These are phyloP conservation scores for Polylopha cassiicola DNA, from an alignment of 2,888 invertebrate genomes.

Conservation along the genomic window DNA sequence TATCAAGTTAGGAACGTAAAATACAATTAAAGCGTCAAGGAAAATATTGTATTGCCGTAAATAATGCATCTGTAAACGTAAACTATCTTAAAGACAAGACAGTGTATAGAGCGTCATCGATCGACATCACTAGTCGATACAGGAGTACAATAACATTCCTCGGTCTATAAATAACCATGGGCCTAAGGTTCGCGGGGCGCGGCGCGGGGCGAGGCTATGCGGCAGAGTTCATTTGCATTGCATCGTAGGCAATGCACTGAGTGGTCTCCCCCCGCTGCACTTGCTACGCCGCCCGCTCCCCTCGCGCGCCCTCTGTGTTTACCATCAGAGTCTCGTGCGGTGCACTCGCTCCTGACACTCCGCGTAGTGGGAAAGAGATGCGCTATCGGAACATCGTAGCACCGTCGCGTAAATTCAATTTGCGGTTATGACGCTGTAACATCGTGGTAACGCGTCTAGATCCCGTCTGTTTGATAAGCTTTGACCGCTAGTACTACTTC, in stretches of 20 bases:
- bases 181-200: slow-evolving; percentile 40
- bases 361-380: slow-evolving; percentile 19
- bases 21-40: too few species aligned
- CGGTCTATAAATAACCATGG: slow-evolving; percentile 59
- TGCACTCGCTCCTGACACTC: too few species aligned
- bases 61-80: too few species aligned
- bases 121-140: slow-evolving; percentile 37
- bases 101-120: too few species aligned
- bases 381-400: slow-evolving; percentile 7
- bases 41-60: too few species aligned
- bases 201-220: slow-evolving; percentile 38
- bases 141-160: slow-evolving; percentile 65
- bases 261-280: slow-evolving; percentile 17
- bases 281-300: slow-evolving; percentile 12
- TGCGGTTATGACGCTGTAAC: slow-evolving; percentile 11
- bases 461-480: slow-evolving; percentile 20
- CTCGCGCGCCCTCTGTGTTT: slow-evolving; percentile 12
- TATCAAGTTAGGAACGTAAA: too few species aligned
- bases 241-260: slow-evolving; percentile 26
- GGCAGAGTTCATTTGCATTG: slow-evolving; percentile 62
- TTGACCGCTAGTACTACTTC: slow-evolving; percentile 9
- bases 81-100: too few species aligned
- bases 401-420: slow-evolving; percentile 7
- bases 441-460: slow-evolving; percentile 18
- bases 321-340: slow-evolving; percentile 19